phyloP scores from a whole-genome alignment of 2,888 invertebrate genomes.

The Drosophila longiperda region DNA sequence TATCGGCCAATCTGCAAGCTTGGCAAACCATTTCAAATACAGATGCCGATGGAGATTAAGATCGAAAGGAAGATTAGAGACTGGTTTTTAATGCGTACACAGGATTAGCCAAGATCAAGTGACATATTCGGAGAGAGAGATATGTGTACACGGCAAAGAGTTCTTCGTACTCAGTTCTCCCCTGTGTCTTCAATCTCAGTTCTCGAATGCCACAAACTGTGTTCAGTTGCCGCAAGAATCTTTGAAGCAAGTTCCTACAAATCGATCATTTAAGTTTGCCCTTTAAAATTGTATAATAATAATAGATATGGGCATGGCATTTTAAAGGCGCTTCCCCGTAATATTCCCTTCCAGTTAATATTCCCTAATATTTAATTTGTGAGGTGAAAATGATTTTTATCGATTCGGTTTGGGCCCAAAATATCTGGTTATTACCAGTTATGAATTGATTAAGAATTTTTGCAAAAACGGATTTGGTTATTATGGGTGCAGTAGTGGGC shows the following conservation, averaged over 20 bases:
- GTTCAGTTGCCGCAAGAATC: conserved; percentile 6
- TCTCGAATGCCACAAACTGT: conserved; percentile 21
- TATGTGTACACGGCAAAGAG: conserved; percentile 18
- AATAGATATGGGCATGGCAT: no score
- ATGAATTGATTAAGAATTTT: no score
- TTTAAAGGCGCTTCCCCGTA: no score
- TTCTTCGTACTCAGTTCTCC: neutral
- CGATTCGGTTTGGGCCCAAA: no score
- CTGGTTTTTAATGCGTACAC: conserved; percentile 31
- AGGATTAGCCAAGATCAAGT: conserved; percentile 11
- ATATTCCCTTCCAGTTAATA: no score
- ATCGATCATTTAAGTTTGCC: neutral
- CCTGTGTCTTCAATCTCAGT: neutral
- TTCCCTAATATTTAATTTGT: no score
- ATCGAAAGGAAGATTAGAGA: conserved; percentile 7
- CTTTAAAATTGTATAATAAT: no score
- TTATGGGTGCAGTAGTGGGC: no score
- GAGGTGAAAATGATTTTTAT: no score
- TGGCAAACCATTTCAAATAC: conserved; percentile 35
- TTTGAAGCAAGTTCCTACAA: neutral
- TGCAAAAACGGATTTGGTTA: no score
- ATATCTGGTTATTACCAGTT: no score
- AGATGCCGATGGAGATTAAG: neutral
- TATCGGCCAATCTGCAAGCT: conserved; percentile 67
- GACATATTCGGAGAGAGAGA: conserved; percentile 14